Conservation (phyloP, 2,888 invertebrate species). For the Patella caerulea region DNA sequence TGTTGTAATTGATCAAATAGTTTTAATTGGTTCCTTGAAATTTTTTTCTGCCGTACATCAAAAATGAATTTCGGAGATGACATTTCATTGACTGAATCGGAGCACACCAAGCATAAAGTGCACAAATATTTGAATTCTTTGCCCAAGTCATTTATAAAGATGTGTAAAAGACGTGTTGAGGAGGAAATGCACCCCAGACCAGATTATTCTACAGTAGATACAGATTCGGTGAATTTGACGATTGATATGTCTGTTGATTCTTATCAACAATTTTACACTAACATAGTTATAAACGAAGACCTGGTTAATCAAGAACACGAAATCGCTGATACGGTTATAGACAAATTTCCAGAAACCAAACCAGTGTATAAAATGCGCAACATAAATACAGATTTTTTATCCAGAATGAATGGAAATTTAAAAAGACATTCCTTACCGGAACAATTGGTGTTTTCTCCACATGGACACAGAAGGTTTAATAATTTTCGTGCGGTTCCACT, state of each 20-base stretch:
- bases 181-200: background rate
- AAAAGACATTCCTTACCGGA: background rate
- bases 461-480: background rate
- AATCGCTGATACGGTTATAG: background rate
- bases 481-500: background rate
- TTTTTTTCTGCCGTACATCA: too few relatives aligned
- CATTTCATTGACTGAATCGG: background rate
- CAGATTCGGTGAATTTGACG: too few relatives aligned
- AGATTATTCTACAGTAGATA: background rate
- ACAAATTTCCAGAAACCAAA: background rate
- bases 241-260: background rate
- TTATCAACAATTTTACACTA: background rate
- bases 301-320: background rate
- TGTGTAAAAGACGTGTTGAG: background rate
- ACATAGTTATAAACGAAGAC: too few relatives aligned
- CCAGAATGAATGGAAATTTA: background rate
- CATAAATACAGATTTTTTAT: background rate
- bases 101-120: background rate
- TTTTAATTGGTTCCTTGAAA: too few relatives aligned
- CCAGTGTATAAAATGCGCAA: background rate
- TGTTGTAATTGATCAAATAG: too few relatives aligned
- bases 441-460: too few relatives aligned
- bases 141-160: background rate
- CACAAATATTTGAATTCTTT: slow-evolving; percentile 2
- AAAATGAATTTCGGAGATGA: background rate